Evolutionary conservation across 1,140 invertebrate species (phyloP).

Genomic region (Megalonaias nervosa): DNA sequence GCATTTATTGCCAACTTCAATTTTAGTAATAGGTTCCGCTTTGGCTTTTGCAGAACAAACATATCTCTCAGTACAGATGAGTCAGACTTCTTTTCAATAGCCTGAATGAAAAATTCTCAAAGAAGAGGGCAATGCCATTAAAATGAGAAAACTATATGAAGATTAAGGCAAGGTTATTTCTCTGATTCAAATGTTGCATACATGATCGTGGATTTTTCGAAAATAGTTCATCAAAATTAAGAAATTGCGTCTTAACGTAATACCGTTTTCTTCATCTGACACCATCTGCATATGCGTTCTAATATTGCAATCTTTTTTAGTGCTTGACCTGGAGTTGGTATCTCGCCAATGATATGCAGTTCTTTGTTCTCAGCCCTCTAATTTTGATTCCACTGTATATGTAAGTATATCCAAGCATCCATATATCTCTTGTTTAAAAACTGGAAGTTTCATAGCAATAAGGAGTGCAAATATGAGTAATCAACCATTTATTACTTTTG

Average conservation of each 20-base stretch:
- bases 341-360: conserved; percentile 86
- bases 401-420: conserved; percentile 45
- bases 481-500: too few species aligned
- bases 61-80: too few species aligned
- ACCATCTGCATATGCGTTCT: neutral
- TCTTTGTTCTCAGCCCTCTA: conserved; percentile 81
- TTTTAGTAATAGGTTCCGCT: too few species aligned
- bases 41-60: too few species aligned
- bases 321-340: conserved; percentile 84
- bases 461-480: too few species aligned
- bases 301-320: conserved; percentile 71
- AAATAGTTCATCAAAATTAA: neutral
- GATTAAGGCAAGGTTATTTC: neutral
- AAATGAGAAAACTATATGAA: neutral
- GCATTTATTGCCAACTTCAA: too few species aligned
- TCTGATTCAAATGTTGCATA: too few species aligned
- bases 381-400: conserved; percentile 69
- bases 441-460: too few species aligned
- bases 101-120: neutral
- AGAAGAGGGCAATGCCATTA: neutral
- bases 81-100: too few species aligned
- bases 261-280: neutral
- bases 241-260: neutral
- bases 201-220: too few species aligned
- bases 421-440: too few species aligned